A percentile compares a stretch with the other conserved stretches of the same genome.
Conservation (phyloP, 2,888 invertebrate species). For the Eilema griseolum region DNA sequence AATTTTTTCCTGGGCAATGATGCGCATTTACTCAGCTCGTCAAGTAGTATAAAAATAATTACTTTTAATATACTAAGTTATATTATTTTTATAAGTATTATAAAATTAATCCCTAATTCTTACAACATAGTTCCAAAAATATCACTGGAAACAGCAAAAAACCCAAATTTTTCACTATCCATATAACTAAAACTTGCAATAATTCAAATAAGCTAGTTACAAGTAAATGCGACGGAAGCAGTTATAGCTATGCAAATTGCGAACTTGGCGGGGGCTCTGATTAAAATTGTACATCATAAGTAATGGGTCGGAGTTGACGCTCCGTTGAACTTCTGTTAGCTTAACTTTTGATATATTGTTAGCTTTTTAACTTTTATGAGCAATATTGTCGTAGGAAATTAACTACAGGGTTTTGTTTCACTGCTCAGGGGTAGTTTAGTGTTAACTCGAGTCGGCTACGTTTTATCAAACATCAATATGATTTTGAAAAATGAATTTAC, state of each 20-base stretch:
- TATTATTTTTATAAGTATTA: too few species aligned
- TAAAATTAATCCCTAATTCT: too few species aligned
- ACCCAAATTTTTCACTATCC: conserved; percentile 15
- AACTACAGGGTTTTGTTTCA: neutral
- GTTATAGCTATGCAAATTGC: conserved; percentile 75
- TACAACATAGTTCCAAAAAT: neutral
- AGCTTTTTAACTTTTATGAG: conserved; percentile 38
- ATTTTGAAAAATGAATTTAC: too few species aligned
- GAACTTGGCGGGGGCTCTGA: conserved; percentile 62
- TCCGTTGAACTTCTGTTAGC: conserved; percentile 67
- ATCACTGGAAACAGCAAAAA: neutral
- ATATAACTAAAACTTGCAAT: conserved; percentile 41
- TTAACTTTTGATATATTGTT: conserved; percentile 55
- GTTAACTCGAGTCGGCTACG: too few species aligned
- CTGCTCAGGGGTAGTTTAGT: neutral
- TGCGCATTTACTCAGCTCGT: too few species aligned
- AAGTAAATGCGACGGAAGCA: conserved; percentile 73
- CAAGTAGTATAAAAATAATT: too few species aligned
- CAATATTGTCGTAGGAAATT: conserved; percentile 1
- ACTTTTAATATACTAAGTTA: too few species aligned
- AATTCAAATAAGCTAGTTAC: conserved; percentile 52
- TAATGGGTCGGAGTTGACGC: conserved; percentile 69
- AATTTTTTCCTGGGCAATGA: too few species aligned
- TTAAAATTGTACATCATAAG: conserved; percentile 72
- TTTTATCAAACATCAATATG: too few species aligned